Base-by-base conservation (phyloP, 2,797 vertebrate genomes). In the Aldrovandia affinis region DNA sequence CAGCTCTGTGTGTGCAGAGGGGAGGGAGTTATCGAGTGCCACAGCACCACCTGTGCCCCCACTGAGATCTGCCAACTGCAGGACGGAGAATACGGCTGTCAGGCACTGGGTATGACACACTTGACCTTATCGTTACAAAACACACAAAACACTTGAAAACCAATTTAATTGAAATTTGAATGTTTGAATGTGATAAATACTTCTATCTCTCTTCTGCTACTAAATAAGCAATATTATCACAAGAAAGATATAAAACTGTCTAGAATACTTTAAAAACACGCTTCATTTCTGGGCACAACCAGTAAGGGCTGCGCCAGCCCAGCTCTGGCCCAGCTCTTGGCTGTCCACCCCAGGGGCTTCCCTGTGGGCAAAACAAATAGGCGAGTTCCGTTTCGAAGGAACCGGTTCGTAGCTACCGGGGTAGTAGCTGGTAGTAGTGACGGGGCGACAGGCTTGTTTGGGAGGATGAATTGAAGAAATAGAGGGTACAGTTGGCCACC, bases 31-130 rank as follows among this genome's bases (percentile, higher is more conserved):
- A 91, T 96, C 82, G 89, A 82, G 70, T 97, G 96, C 83, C 81
- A 78, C 44, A 83, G 87, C 55, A 95, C 85, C 88, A 93, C 85
- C 86, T 97, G 96, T 89, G 80, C 86, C 70, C 88, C 92, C 25
- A 92, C 89, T 22, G 95, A 97, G 89, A 89, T 73, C 88, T 97
- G 96, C 78, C 83, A 90, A 81, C 86, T 92, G 3, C 90, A 94
- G 2, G 87, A 94, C 0, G 96, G 96, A 86, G 88, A 92, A 50
- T 96, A 95, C 33, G 88, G 92, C 44, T 97, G 96, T 80, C 70
- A 75, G 6, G 6, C 36, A n/a, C 39, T 44, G 20, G 70, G 70
- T 75, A 44, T 0, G 18, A 75, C 15, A 61, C 36, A 84, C 15
- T 78, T 75, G 20, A 25, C 36, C 70, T 12, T 20, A 75, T 42